phyloP scores from a whole-genome alignment of 2,797 vertebrate genomes.

The Halcyon badia region DNA sequence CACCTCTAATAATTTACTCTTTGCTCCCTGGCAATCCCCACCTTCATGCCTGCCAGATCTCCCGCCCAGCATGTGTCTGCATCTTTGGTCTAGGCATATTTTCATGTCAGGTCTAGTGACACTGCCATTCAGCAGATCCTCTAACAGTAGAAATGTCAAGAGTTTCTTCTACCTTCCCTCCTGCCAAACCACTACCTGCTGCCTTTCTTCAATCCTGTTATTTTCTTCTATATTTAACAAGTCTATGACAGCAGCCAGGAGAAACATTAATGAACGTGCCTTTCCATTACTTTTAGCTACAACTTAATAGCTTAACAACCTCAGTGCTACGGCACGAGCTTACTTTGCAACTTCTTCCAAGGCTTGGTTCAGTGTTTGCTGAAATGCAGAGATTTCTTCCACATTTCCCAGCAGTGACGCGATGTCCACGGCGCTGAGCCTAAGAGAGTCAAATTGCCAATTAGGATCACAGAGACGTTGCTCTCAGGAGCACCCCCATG shows the following conservation, averaged over 20 bases:
- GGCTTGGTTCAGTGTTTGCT: constrained; percentile 90
- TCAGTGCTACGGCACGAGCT: constrained; percentile 34
- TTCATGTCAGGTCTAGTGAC: not conserved
- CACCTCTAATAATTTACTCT: not conserved
- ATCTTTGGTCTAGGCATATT: not conserved
- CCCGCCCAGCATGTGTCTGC: not conserved
- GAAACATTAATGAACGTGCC: not conserved
- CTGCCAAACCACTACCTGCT: not conserved
- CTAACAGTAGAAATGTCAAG: not conserved
- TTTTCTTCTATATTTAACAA: constrained; percentile 32
- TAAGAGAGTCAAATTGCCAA: constrained; percentile 60
- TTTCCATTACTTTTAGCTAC: constrained; percentile 32
- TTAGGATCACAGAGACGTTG: not conserved
- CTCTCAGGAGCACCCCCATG: not conserved
- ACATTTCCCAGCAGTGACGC: constrained; percentile 90
- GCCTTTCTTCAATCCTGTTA: not conserved
- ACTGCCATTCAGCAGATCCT: not conserved
- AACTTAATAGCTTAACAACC: not conserved
- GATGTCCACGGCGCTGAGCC: constrained; percentile 88
- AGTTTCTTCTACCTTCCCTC: not conserved
- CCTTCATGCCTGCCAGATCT: not conserved
- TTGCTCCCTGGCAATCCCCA: not conserved
- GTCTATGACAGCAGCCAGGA: not conserved
- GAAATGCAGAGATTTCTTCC: constrained; percentile 94
- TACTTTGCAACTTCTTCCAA: constrained; percentile 97